Base-by-base conservation (phyloP, 2,888 invertebrate genomes). In the Drepana falcataria region DNA sequence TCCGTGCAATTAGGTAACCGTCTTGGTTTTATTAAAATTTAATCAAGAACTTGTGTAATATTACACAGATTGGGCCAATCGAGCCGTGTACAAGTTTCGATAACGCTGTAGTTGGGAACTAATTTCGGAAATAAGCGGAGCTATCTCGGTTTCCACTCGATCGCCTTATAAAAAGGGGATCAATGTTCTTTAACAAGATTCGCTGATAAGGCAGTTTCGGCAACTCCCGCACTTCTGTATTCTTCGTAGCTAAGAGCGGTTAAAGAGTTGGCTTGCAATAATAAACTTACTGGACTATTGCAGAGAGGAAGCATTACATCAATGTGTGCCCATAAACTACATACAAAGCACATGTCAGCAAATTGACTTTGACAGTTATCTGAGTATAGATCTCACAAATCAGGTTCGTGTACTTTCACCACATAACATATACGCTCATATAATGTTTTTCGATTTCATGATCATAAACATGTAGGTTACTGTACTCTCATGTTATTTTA, bases 1-100 rank as follows among this genome's bases (percentile, higher is more conserved):
- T 74, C 68, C 70, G 79, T 83, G 85, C 89, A 90, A 89, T 91
- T 91, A 90, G 83, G 82, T 83, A 85, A 83, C 83, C 85, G 79
- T 87, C 90, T 89, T 86, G 85, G 86, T 90, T 91, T 91, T 91
- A 90, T 91, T 90, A 91, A 91, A 21, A 90, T 91, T 91, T 91
- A 91, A 91, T 90, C 89, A 90, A 87, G 88, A 90, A 90, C 87
- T 91, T 90, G 81, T 85, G 87, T 82, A 90, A 89, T 90, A 89
- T 87, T 85, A 87, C 87, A 84, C 89, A 88, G 89, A 91, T 90
- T 89, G 90, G 87, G 62, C 86, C 85, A 85, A 89, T 89, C 88
- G 80, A 77, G 80, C 78, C 85, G 83, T 81, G 85, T 85, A 85
- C 85, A 88, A 90, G 89, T 90, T 91, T 83, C 87, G 85, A 90